These are phyloP conservation scores for Apamea anceps DNA, from an alignment of 2,888 invertebrate genomes.

Conservation along the genomic window DNA sequence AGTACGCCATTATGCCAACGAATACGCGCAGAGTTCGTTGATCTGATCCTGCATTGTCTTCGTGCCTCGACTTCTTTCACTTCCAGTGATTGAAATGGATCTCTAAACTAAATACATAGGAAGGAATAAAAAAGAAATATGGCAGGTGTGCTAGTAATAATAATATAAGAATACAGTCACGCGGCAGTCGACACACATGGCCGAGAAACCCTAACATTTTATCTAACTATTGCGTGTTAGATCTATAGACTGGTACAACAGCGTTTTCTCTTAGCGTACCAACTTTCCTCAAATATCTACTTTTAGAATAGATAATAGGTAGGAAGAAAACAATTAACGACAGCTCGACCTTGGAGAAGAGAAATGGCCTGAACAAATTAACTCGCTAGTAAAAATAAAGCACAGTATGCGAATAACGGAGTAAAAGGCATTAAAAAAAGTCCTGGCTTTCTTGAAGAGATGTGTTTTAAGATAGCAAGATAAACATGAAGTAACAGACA, in stretches of 20 bases:
- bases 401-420: too few species aligned
- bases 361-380: slow-evolving; percentile 26
- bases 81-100: slow-evolving; percentile 45
- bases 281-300: slow-evolving; percentile 19
- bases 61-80: slow-evolving; percentile 26
- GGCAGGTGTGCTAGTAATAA: slow-evolving; percentile 23
- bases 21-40: slow-evolving; percentile 55
- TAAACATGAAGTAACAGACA: neutral
- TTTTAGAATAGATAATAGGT: slow-evolving; percentile 1
- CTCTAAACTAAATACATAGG: slow-evolving; percentile 5
- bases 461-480: neutral
- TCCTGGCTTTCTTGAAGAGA: neutral
- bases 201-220: slow-evolving; percentile 42
- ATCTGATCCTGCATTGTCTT: slow-evolving; percentile 55
- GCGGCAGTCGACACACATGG: slow-evolving; percentile 31
- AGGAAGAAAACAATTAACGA: slow-evolving; percentile 15
- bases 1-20: slow-evolving; percentile 45
- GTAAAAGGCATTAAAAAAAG: slow-evolving; percentile 2
- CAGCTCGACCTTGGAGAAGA: slow-evolving; percentile 7
- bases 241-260: slow-evolving; percentile 22
- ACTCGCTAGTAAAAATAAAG: slow-evolving; percentile 6
- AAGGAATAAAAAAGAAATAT: neutral
- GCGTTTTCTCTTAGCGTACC: slow-evolving; percentile 25
- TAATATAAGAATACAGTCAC: slow-evolving; percentile 31
- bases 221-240: slow-evolving; percentile 44